Evolutionary conservation across 2,888 invertebrate species (phyloP).

Genomic region (Sinodicranocentrus sp.): DNA sequence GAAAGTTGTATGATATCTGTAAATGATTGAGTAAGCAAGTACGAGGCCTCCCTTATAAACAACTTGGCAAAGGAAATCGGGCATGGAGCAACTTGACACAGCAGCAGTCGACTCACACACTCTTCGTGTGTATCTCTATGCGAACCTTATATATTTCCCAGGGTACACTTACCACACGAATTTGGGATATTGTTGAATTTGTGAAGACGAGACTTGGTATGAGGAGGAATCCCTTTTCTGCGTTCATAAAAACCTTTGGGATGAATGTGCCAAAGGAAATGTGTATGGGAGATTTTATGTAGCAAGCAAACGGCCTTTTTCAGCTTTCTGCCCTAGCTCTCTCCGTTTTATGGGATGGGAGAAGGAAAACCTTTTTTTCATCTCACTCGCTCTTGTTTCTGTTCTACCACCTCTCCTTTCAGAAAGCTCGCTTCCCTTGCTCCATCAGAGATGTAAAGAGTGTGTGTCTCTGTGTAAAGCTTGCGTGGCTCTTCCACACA

Average conservation of each 20-base stretch:
- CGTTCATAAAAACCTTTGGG: slow-evolving; percentile 41
- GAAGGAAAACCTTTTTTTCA: slow-evolving; percentile 13
- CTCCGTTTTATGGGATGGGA: too few relatives aligned
- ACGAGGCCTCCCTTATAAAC: slow-evolving; percentile 61
- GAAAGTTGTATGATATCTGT: slow-evolving; percentile 65
- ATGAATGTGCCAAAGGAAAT: slow-evolving; percentile 58
- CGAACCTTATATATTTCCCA: background rate
- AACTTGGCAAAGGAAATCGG: slow-evolving; percentile 17
- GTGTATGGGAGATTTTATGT: slow-evolving; percentile 53
- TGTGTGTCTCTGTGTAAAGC: too few relatives aligned
- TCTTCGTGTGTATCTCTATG: background rate
- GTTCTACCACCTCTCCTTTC: slow-evolving; percentile 19
- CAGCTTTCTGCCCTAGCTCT: slow-evolving; percentile 20
- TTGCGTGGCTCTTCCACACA: background rate
- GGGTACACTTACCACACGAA: background rate
- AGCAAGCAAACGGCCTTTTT: slow-evolving; percentile 31
- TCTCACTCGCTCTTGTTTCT: slow-evolving; percentile 18
- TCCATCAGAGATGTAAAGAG: background rate
- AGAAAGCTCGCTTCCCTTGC: slow-evolving; percentile 21
- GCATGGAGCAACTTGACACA: slow-evolving; percentile 62
- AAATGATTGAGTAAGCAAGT: slow-evolving; percentile 61
- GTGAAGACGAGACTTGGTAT: slow-evolving; percentile 35
- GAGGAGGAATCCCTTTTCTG: slow-evolving; percentile 22
- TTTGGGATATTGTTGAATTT: background rate
- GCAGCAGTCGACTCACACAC: background rate